A percentile compares a stretch with the other conserved stretches of the same genome.
Evolutionary conservation across 2,797 vertebrate genomes (phyloP).

Genomic region (Falco peregrinus): DNA sequence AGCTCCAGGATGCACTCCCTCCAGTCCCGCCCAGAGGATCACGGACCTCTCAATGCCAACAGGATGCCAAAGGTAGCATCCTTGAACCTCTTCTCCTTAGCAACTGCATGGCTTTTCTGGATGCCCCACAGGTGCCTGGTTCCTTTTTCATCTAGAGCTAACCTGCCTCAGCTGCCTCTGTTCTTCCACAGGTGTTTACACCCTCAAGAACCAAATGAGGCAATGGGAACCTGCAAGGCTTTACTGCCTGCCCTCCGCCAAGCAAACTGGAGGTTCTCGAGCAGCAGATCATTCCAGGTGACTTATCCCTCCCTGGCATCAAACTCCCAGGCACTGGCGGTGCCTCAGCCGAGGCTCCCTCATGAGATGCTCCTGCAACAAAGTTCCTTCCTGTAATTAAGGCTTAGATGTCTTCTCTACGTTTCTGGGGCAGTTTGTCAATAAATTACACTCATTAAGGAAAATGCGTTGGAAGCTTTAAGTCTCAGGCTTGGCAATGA

Average conservation of each 20-base stretch:
- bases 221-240: not conserved
- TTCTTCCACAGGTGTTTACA: not conserved
- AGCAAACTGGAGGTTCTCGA: not conserved
- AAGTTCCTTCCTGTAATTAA: slow-evolving; percentile 26
- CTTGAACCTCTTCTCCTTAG: not conserved
- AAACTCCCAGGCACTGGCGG: not conserved
- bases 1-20: not conserved
- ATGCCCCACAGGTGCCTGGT: no score
- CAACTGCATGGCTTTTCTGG: rapidly evolving
- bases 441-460: slow-evolving; percentile 61
- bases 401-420: slow-evolving; percentile 5
- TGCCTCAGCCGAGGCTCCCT: not conserved
- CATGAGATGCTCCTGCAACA: not conserved
- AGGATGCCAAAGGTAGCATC: not conserved
- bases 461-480: slow-evolving; percentile 48
- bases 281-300: not conserved
- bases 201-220: rapidly evolving
- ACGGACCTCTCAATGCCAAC: rapidly evolving
- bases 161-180: not conserved
- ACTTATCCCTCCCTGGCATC: not conserved
- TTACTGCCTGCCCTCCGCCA: not conserved
- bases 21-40: not conserved
- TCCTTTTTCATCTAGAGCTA: not conserved
- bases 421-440: slow-evolving; percentile 60
- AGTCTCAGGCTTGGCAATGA: slow-evolving; percentile 47